A percentile compares a stretch with the other conserved stretches of the same genome.
Evolutionary conservation across 2,797 vertebrate species (phyloP).

Genomic region (Scleropages formosus): DNA sequence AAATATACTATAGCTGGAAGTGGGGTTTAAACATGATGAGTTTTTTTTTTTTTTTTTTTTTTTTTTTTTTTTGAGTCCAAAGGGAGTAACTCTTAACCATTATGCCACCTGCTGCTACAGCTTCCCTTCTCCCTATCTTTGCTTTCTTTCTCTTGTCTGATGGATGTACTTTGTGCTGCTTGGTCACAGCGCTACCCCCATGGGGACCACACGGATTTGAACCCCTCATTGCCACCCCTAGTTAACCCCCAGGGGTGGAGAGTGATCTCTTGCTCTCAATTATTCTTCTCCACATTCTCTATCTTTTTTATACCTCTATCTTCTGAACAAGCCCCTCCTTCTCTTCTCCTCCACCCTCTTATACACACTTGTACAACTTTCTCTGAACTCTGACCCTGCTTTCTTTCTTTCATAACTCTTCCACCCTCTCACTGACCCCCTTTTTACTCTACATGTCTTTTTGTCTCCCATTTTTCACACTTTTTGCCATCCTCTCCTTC

Average conservation of each 20-base stretch:
- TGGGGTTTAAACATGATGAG: too few species aligned
- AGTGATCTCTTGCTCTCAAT: not conserved
- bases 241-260: not conserved
- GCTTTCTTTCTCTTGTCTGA: too few species aligned
- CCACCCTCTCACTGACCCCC: too few species aligned
- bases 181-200: not conserved
- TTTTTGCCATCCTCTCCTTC: not conserved
- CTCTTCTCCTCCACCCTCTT: not conserved
- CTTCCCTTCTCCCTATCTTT: too few species aligned
- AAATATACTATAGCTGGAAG: too few species aligned
- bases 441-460: not conserved
- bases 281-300: not conserved
- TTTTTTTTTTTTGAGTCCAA: too few species aligned
- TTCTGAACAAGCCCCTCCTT: conserved; percentile 5
- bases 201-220: not conserved
- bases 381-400: not conserved
- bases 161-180: not conserved
- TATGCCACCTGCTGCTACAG: too few species aligned
- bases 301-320: not conserved
- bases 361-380: too few species aligned
- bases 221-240: too few species aligned
- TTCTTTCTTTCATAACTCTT: too few species aligned
- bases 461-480: not conserved
- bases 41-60: too few species aligned
- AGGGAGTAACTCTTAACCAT: too few species aligned